Conservation (phyloP, 1,140 invertebrate species). For the Trichonephila inaurata region DNA sequence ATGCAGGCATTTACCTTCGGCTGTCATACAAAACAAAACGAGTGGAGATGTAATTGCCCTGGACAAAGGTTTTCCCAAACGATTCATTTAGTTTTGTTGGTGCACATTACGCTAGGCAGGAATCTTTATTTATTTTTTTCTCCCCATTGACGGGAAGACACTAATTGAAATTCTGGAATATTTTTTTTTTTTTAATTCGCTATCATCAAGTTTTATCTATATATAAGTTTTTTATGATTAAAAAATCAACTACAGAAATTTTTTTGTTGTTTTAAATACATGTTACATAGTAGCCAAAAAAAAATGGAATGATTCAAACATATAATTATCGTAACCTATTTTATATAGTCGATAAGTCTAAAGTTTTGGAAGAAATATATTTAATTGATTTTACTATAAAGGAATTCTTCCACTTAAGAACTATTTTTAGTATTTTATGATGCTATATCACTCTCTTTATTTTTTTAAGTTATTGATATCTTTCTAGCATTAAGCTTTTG, state of each 20-base stretch:
- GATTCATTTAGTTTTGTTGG: not conserved
- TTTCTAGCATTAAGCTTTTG: too few relatives aligned
- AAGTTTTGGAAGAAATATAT: too few relatives aligned
- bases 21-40: constrained; percentile 1
- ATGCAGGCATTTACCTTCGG: constrained; percentile 36
- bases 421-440: too few relatives aligned
- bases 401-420: too few relatives aligned
- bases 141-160: not conserved
- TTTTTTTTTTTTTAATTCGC: not conserved
- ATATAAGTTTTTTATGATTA: not conserved
- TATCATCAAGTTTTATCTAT: not conserved
- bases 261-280: not conserved
- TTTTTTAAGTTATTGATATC: too few relatives aligned
- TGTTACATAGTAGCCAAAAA: too few relatives aligned
- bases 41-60: not conserved
- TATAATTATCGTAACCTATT: too few relatives aligned
- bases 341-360: too few relatives aligned
- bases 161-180: not conserved
- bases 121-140: not conserved
- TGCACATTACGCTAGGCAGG: not conserved
- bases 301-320: too few relatives aligned
- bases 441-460: too few relatives aligned
- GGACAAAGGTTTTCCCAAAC: not conserved
- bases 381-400: too few relatives aligned
- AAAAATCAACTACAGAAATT: too few relatives aligned